Evolutionary conservation across 2,888 invertebrate species (phyloP), one percentile per base, ranked within the genome.

Genomic region (Lathronympha strigana): DNA sequence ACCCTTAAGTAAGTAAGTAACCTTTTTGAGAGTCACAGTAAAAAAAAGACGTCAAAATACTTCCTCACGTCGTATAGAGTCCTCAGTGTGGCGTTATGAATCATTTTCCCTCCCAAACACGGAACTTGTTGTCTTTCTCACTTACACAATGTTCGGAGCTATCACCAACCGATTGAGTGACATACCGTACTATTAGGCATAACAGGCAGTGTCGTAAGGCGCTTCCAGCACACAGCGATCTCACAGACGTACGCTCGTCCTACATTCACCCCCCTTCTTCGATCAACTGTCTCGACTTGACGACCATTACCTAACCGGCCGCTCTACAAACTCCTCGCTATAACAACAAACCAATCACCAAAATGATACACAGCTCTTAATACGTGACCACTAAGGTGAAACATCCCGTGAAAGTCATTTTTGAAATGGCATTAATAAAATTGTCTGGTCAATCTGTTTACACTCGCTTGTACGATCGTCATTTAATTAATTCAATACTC

Each of bases 241-340:
- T 54, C 71, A 71, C 71, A 69, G 71, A 72, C 74, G 74, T 80
- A 75, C 76, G 69, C 76, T 83, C 84, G 89, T 84, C 88, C 88
- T 87, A 90, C 89, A 89, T 90, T 85, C 79, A 88, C 87, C 88
- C 87, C 87, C 86, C 88, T 88, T 84, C 83, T 84, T 86, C 83
- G 84, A 85, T 85, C 85, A 82, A 83, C 83, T 81, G 84, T 83
- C 85, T 83, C 77, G 80, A 76, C 83, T 80, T 86, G 86, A 86
- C 82, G 81, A 81, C 83, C 87, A 89, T 90, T 90, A 87, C 88
- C 86, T 87, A 88, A 89, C 88, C 84, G 80, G 81, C 84, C 82
- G 87, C 79, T 87, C 84, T 79, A 83, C 86, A 82, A 84, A 84
- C 84, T 81, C 76, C 76, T 76, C 80, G 78, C 76, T 73, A 67